Base-by-base conservation (phyloP, 92 coral and sea anemone genomes). In the Paragorgia papillata region DNA sequence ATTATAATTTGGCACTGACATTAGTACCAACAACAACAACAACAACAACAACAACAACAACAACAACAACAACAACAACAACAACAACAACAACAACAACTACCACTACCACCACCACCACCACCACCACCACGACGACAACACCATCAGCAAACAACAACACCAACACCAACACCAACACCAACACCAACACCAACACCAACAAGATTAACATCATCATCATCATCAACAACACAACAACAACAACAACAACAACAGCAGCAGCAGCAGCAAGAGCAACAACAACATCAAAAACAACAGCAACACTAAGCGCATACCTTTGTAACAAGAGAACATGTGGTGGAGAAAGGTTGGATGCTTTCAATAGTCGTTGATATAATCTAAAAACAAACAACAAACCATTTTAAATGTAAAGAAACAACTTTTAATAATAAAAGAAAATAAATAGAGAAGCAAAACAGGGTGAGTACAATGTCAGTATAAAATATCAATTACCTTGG, bases 361-460 rank as follows among this genome's bases (percentile, higher is more conserved):
- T 71, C 63, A 5, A 71, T 20, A 8, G 28, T n/a, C 20, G 78
- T 71, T 2, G 62, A 17, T 18, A 55, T 58, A 55, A 33, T 32
- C 78, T 71, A 48, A 48, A 51, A 20, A 39, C 39, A 21, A n/a
- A 34, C 14, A 34, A 88, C 83, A 10, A n/a, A 50, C 87, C 50
- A 88, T 85, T 1, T 86, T 75, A 70, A 86, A 85, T 0, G 78
- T 73, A 7, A 85, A 85, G 92, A 88, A 81, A 2, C 28, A 39
- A 19, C 27, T 27, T 29, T n/a, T n/a, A n/a, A n/a, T n/a, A n/a
- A n/a, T n/a, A n/a, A n/a, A n/a, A n/a, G 10, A 13, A 28, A 13
- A 33, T 43, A 27, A 18, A 80, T 40, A 21, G 19, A 15, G 31
- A 62, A 34, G 0, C 1, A 10, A 21, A 51, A 44, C 50, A 63